Percentiles rank a stretch among this genome's conserved stretches.
These are phyloP conservation scores for Epinotia brunnichana DNA, from an alignment of 2,888 invertebrate genomes.

Conservation along the genomic window DNA sequence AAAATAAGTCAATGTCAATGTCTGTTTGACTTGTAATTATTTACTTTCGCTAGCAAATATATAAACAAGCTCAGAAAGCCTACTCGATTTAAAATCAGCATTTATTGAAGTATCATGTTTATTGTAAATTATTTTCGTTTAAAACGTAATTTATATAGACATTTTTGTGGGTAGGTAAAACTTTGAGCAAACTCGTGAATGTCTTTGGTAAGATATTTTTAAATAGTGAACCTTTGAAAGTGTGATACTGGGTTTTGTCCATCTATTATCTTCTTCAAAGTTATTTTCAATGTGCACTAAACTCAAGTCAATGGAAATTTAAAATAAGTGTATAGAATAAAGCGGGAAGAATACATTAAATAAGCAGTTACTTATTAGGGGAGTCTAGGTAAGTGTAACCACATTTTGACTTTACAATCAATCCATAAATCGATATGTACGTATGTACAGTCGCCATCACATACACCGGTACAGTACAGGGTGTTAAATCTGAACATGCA, in stretches of 20 bases:
- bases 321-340: not conserved
- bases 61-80: conserved; percentile 12
- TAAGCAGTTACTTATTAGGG: not conserved
- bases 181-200: not conserved
- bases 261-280: not conserved
- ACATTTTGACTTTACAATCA: not conserved
- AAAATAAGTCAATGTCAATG: not conserved
- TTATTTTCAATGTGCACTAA: not conserved
- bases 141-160: conserved; percentile 24
- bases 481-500: too few relatives aligned
- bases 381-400: not conserved
- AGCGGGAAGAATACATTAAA: not conserved
- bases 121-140: conserved; percentile 10
- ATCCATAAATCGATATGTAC: not conserved
- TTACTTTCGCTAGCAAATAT: conserved; percentile 8
- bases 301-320: not conserved
- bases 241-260: not conserved
- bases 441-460: too few relatives aligned
- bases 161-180: conserved; percentile 29
- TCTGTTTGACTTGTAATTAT: conserved; percentile 5
- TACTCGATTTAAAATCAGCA: conserved; percentile 16
- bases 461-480: too few relatives aligned
- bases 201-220: not conserved
- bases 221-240: not conserved
- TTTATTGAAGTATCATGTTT: conserved; percentile 1